Evolutionary conservation across 1,140 invertebrate species (phyloP).

Genomic region (Dendrolimus punctatus): DNA sequence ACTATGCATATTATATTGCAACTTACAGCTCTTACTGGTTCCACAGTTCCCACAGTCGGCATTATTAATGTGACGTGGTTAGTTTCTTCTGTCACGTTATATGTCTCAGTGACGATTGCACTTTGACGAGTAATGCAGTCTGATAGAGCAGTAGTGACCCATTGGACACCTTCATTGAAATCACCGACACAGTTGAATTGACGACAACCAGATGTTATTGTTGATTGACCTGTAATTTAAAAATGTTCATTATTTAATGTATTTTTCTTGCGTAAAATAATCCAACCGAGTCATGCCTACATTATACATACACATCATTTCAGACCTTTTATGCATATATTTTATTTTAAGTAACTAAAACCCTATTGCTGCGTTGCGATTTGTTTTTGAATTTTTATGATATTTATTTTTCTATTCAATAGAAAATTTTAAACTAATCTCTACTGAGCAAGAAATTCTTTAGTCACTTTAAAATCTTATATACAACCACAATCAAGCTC

Average conservation of each 20-base stretch:
- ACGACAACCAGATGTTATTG: conserved; percentile 23
- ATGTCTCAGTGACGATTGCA: neutral
- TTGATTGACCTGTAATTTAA: conserved; percentile 4
- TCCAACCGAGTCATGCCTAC: too few species aligned
- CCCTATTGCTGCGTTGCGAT: too few species aligned
- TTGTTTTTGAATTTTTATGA: too few species aligned
- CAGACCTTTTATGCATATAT: too few species aligned
- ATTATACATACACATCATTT: too few species aligned
- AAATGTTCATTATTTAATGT: neutral
- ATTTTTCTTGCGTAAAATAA: neutral
- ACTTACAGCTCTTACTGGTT: conserved; percentile 3
- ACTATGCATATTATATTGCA: too few species aligned
- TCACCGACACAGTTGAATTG: conserved; percentile 47
- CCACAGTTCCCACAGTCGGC: conserved; percentile 14
- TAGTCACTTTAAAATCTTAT: too few species aligned
- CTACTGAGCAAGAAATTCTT: too few species aligned
- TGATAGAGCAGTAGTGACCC: conserved; percentile 26
- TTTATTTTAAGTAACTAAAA: too few species aligned
- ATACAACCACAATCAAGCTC: too few species aligned
- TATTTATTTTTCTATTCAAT: too few species aligned
- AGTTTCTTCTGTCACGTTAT: neutral
- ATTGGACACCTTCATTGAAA: conserved; percentile 55
- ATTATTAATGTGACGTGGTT: conserved; percentile 9
- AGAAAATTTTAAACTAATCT: too few species aligned
- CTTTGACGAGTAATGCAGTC: conserved; percentile 16